phyloP scores from a whole-genome alignment of 2,797 vertebrate species.

The Sebastiscus tertius region DNA sequence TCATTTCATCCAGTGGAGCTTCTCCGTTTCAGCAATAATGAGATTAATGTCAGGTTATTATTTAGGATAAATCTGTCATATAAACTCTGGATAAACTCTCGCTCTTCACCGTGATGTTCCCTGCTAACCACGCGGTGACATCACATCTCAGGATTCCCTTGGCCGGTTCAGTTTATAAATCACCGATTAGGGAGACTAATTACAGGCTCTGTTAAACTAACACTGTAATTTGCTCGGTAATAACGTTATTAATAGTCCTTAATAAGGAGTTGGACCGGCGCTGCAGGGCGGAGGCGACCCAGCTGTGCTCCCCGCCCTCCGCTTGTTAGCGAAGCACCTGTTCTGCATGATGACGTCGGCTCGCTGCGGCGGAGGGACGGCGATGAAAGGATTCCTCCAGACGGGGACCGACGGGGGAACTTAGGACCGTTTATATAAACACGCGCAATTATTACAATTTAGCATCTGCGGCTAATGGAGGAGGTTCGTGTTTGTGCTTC shows the following conservation, averaged over 20 bases:
- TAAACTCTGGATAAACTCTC: background rate
- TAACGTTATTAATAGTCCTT: slow-evolving; percentile 45
- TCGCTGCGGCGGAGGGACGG: slow-evolving; percentile 2
- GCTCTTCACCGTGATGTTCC: background rate
- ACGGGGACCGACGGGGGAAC: background rate
- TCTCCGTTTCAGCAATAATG: background rate
- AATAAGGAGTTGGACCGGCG: slow-evolving; percentile 12
- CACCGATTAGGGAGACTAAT: slow-evolving; percentile 50
- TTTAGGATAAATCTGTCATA: background rate
- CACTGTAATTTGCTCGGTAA: slow-evolving; percentile 24
- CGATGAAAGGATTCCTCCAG: slow-evolving; percentile 41
- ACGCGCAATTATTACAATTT: background rate
- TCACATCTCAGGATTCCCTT: slow-evolving; percentile 49
- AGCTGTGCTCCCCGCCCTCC: slow-evolving; percentile 49
- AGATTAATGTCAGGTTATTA: background rate
- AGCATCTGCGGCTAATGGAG: slow-evolving; percentile 8
- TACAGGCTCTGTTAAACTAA: slow-evolving; percentile 58
- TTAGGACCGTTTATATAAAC: background rate
- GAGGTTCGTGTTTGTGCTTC: background rate
- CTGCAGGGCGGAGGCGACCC: slow-evolving; percentile 9
- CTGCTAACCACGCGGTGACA: slow-evolving; percentile 32
- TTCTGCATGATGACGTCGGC: slow-evolving; percentile 38
- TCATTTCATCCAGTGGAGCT: background rate
- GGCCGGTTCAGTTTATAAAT: slow-evolving; percentile 31
- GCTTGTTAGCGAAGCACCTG: slow-evolving; percentile 50